A percentile compares a stretch with the other conserved stretches of the same genome.
Conservation (phyloP, 2,888 invertebrate genomes). For the Drosophila paranaensis region DNA sequence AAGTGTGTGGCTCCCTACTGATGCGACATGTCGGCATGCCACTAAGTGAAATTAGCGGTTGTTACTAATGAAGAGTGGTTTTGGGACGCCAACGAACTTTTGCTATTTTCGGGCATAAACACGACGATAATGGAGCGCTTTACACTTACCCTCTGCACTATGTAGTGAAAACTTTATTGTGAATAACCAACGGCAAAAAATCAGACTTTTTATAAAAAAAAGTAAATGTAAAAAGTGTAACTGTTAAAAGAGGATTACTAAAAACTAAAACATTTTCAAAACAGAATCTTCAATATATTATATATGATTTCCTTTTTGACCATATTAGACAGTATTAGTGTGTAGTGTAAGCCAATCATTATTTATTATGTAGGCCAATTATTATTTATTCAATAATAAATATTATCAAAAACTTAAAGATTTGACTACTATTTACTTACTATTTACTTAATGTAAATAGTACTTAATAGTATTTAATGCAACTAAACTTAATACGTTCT, state of each 20-base stretch:
- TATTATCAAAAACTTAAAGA: too few relatives aligned
- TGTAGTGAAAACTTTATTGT: slow-evolving; percentile 17
- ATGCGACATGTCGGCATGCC: slow-evolving; percentile 69
- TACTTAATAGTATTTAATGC: too few relatives aligned
- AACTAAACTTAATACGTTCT: not conserved
- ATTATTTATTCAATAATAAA: not conserved
- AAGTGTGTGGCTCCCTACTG: slow-evolving; percentile 21
- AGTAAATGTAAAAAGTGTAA: too few relatives aligned
- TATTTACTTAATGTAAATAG: too few relatives aligned
- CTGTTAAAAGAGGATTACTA: not conserved
- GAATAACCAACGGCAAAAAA: slow-evolving; percentile 6
- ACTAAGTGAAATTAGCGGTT: slow-evolving; percentile 81
- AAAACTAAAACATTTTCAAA: not conserved
- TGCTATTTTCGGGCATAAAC: slow-evolving; percentile 46
- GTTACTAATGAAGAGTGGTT: slow-evolving; percentile 78
- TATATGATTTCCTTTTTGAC: too few relatives aligned
- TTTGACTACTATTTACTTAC: not conserved
- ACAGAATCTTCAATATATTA: not conserved
- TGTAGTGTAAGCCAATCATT: too few relatives aligned
- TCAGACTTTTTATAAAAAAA: not conserved
- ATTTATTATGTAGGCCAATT: too few relatives aligned
- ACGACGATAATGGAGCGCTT: slow-evolving; percentile 44
- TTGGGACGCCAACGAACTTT: slow-evolving; percentile 54
- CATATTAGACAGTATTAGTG: too few relatives aligned
- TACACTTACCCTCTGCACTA: slow-evolving; percentile 15